Evolutionary conservation across 2,888 invertebrate species (phyloP).

Genomic region (Pinctada fucata): DNA sequence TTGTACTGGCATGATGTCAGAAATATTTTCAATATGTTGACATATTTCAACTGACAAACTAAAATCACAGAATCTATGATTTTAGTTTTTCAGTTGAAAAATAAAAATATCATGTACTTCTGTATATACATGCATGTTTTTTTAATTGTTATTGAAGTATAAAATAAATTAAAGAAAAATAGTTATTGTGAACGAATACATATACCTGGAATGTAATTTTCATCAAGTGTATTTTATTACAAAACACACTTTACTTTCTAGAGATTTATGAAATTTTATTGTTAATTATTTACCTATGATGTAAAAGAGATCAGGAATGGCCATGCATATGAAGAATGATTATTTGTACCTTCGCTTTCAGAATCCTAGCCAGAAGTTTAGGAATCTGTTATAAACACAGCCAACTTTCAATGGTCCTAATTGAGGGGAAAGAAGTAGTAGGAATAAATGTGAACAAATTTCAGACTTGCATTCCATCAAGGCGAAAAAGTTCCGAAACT

Average conservation of each 20-base stretch:
- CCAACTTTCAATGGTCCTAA: constrained; percentile 30
- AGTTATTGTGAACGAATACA: neutral
- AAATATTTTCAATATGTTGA: neutral
- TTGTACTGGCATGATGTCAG: neutral
- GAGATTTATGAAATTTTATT: too few relatives aligned
- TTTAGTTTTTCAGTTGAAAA: too few relatives aligned
- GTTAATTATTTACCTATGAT: neutral
- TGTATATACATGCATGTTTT: too few relatives aligned
- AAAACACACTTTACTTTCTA: too few relatives aligned
- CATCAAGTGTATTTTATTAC: too few relatives aligned
- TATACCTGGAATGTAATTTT: too few relatives aligned
- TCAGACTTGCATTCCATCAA: neutral
- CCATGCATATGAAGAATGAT: neutral
- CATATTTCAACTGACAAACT: neutral
- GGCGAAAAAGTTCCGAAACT: neutral
- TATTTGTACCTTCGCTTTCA: neutral
- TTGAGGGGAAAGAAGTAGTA: constrained; percentile 13
- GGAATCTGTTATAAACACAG: constrained; percentile 36
- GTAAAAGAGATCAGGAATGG: neutral
- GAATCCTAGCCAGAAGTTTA: constrained; percentile 29
- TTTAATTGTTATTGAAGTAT: too few relatives aligned
- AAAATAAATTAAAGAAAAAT: neutral
- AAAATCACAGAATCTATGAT: too few relatives aligned
- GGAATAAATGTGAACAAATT: neutral
- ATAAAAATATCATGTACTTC: too few relatives aligned